Evolutionary conservation across 2,797 vertebrate genomes (phyloP).

Genomic region (Anguilla marmorata): DNA sequence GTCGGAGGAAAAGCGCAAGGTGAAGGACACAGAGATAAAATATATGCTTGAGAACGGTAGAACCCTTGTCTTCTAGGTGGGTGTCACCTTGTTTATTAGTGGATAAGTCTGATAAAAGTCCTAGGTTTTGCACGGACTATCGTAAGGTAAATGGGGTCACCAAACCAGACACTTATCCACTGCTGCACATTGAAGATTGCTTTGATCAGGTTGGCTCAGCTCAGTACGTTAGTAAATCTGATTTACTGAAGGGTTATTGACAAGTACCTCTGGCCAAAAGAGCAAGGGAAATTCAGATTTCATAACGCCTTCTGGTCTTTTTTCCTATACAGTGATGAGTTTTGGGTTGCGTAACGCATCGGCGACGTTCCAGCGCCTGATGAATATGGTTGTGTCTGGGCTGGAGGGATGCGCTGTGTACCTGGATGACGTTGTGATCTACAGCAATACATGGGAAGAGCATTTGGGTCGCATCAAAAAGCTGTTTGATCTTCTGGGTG

Average conservation of each 20-base stretch:
- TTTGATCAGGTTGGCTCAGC: constrained; percentile 7
- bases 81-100: neutral
- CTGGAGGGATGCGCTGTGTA: too few species aligned
- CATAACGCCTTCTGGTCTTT: neutral
- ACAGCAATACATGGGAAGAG: neutral
- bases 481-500: neutral
- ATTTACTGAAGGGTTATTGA: too few species aligned
- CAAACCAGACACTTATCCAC: neutral
- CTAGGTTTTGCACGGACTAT: too few species aligned
- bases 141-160: neutral
- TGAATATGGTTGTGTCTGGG: too few species aligned
- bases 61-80: too few species aligned
- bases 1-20: neutral
- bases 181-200: neutral
- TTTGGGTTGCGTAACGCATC: too few species aligned
- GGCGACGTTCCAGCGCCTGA: too few species aligned
- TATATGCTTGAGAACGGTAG: too few species aligned
- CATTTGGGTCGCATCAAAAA: neutral
- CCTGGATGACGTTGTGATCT: neutral
- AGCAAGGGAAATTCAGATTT: neutral
- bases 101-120: neutral
- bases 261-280: neutral
- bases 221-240: too few species aligned
- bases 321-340: too few species aligned
- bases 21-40: neutral